Base-by-base conservation (phyloP, 2,888 invertebrate genomes). In the Torymus texanus region DNA sequence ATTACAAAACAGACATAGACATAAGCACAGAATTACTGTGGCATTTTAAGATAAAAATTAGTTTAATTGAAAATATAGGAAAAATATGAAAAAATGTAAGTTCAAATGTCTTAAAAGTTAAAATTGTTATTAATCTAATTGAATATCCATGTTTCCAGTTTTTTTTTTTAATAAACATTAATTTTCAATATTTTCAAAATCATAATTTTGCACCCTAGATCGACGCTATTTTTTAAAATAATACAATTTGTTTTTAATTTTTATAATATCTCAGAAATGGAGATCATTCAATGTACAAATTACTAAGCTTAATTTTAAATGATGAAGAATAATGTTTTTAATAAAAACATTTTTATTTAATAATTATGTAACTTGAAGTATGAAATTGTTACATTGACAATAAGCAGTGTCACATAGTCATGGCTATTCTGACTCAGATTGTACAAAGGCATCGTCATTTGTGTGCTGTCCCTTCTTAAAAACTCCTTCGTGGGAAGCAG, bases 391-490 rank as follows among this genome's bases (percentile, higher is more conserved):
- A 80, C 74, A 80, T 75, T 13, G 63, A 80, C 78, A 81, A 63
- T 67, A 67, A 81, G 78, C 75, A 81, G 68, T 65, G 50, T 79
- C 56, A 18, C 66, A 75, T 18, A 76, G 79, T 81, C 76, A 79
- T 79, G 76, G 74, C 61, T 74, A 62, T 65, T 81, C 16, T 74
- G 68, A 77, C 73, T 79, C 51, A 3, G 41, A 73, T 78, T 75
- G 79, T 77, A 79, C 62, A 79, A 77, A 77, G 81, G 75, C 75
- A 81, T 81, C 62, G 51, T 80, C 71, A 58, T 81, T 81, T 65
- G 76, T 79, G 59, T 79, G 77, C 71, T 77, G 67, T 76, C 66
- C 70, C n/a, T 61, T 58, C 55, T 53, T 71, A 4, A 73, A 61
- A 16, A 62, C 56, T 56, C 16, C 29, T 71, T 65, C 79, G 66